These are phyloP conservation scores for Lepeophtheirus nordmannii DNA, from an alignment of 2,888 invertebrate species.

Conservation along the genomic window DNA sequence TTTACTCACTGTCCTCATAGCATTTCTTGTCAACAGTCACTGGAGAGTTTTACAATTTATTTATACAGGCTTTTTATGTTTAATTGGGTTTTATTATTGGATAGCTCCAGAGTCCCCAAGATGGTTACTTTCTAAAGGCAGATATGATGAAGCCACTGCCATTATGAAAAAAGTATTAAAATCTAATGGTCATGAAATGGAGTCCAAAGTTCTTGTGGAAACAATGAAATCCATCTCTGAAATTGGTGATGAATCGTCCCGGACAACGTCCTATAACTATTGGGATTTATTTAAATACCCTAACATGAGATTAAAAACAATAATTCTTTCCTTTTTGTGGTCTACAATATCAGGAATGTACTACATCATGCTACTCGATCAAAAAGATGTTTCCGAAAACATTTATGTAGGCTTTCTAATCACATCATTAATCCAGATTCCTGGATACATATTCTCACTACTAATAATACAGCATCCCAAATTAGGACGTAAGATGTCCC, in stretches of 20 bases:
- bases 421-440: slow-evolving; percentile 13
- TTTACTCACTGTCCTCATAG: not conserved
- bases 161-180: not conserved
- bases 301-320: slow-evolving; percentile 9
- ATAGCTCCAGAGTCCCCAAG: slow-evolving; percentile 13
- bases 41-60: slow-evolving; percentile 19
- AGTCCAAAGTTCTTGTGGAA: not conserved
- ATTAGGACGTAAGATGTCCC: slow-evolving; percentile 22
- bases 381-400: slow-evolving; percentile 12
- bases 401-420: slow-evolving; percentile 17
- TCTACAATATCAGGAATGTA: slow-evolving; percentile 9
- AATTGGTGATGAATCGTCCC: not conserved
- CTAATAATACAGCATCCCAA: slow-evolving; percentile 4
- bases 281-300: slow-evolving; percentile 10
- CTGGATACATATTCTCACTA: slow-evolving; percentile 20
- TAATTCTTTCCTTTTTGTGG: slow-evolving; percentile 11
- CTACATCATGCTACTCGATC: slow-evolving; percentile 23
- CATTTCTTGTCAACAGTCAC: slow-evolving; percentile 1
- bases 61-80: slow-evolving; percentile 4
- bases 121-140: not conserved
- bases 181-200: not conserved
- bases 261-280: not conserved
- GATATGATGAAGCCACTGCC: not conserved
- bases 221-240: not conserved
- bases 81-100: slow-evolving; percentile 13